These are phyloP conservation scores for Apamea monoglypha DNA, from an alignment of 2,888 invertebrate species.

Conservation along the genomic window DNA sequence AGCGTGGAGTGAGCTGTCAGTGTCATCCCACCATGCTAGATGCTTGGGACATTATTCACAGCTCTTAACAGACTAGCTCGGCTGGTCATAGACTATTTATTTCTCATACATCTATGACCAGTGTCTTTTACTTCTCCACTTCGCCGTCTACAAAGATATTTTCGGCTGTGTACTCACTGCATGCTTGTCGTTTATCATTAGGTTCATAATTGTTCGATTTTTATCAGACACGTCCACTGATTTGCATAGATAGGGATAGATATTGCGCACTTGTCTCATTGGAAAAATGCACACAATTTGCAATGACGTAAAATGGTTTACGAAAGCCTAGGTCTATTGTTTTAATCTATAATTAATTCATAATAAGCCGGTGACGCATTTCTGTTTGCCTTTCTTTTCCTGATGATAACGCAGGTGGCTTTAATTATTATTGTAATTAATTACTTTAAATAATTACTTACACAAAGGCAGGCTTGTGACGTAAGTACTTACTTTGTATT, in stretches of 20 bases:
- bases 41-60: too few relatives aligned
- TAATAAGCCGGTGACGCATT: slow-evolving; percentile 42
- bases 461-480: slow-evolving; percentile 34
- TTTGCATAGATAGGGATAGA: background rate
- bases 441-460: slow-evolving; percentile 17
- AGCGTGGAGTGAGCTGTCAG: too few relatives aligned
- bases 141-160: background rate
- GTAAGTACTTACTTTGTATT: slow-evolving; percentile 28
- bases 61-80: too few relatives aligned
- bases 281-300: slow-evolving; percentile 17
- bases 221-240: slow-evolving; percentile 31
- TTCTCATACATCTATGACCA: background rate
- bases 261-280: slow-evolving; percentile 26
- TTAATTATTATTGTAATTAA: slow-evolving; percentile 43
- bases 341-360: slow-evolving; percentile 26
- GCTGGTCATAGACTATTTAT: background rate
- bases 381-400: slow-evolving; percentile 46
- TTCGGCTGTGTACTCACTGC: background rate
- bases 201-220: slow-evolving; percentile 5
- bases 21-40: too few relatives aligned
- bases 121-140: background rate
- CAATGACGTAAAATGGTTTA: slow-evolving; percentile 35
- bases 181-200: background rate
- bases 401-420: slow-evolving; percentile 44
- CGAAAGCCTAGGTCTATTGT: slow-evolving; percentile 43